These are phyloP conservation scores for Rhynchophorus ferrugineus DNA, from an alignment of 1,140 invertebrate species.

Conservation along the genomic window DNA sequence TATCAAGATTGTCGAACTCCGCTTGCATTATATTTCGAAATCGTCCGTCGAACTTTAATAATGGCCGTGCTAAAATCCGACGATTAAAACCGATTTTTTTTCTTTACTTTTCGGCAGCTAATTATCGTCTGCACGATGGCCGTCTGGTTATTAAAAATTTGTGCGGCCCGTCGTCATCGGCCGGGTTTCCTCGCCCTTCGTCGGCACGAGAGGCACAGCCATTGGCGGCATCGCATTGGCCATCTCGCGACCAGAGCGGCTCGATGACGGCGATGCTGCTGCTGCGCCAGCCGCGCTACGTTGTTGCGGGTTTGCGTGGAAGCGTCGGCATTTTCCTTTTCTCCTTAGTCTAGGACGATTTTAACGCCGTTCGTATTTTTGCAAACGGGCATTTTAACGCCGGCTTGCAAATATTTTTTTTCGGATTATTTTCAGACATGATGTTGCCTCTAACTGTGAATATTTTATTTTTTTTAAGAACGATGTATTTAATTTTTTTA, in stretches of 20 bases:
- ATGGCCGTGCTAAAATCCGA: too few relatives aligned
- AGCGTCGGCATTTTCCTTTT: not conserved
- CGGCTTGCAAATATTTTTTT: not conserved
- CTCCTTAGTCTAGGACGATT: slow-evolving; percentile 1
- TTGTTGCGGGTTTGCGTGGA: slow-evolving; percentile 1
- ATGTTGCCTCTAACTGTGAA: too few relatives aligned
- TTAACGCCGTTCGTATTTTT: not conserved
- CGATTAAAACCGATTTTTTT: too few relatives aligned
- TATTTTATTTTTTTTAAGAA: too few relatives aligned
- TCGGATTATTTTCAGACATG: too few relatives aligned
- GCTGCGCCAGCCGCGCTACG: slow-evolving; percentile 1
- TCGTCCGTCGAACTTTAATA: too few relatives aligned
- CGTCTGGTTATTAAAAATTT: slow-evolving; percentile 18
- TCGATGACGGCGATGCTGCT: slow-evolving; percentile 2
- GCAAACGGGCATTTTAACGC: not conserved
- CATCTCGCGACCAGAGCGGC: not conserved
- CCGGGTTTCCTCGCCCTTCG: slow-evolving; percentile 11
- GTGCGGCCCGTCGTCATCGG: slow-evolving; percentile 7
- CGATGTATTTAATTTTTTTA: not conserved
- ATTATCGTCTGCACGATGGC: too few relatives aligned
- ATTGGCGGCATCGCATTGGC: slow-evolving; percentile 2
- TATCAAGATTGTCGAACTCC: too few relatives aligned
- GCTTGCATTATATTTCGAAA: too few relatives aligned
- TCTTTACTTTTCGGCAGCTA: too few relatives aligned
- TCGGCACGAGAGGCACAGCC: slow-evolving; percentile 1